Evolutionary conservation across 2,797 vertebrate genomes (phyloP).

Genomic region (Chelmon rostratus): DNA sequence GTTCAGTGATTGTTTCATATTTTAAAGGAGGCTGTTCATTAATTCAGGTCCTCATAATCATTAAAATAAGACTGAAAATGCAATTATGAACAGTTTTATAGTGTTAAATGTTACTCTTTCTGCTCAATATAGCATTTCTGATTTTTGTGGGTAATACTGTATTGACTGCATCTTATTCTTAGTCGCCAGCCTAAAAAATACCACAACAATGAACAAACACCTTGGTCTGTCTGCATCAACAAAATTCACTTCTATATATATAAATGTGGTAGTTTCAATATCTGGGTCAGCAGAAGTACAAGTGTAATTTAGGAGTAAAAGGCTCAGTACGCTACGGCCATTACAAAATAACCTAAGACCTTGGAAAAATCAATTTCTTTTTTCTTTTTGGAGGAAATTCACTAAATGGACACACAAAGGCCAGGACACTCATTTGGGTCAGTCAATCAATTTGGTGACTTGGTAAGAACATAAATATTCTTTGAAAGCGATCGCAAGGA

Average conservation of each 20-base stretch:
- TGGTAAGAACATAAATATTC: slow-evolving; percentile 58
- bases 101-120: neutral
- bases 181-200: neutral
- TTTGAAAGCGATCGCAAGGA: slow-evolving; percentile 55
- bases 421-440: no score
- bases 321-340: no score
- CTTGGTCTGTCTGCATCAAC: neutral
- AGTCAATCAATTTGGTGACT: no score
- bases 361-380: no score
- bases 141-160: neutral
- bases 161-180: neutral
- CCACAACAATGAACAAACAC: neutral
- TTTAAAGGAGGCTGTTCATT: slow-evolving; percentile 34
- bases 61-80: slow-evolving; percentile 14
- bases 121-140: neutral
- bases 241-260: neutral
- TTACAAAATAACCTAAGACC: no score
- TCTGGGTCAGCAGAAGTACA: no score
- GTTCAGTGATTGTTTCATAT: slow-evolving; percentile 52
- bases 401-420: no score
- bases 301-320: no score
- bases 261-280: no score
- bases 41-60: slow-evolving; percentile 14
- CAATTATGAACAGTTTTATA: neutral
- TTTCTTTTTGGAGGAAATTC: no score